These are phyloP conservation scores for Platorchestia sp. DNA, from an alignment of 1,140 invertebrate genomes.

Conservation along the genomic window DNA sequence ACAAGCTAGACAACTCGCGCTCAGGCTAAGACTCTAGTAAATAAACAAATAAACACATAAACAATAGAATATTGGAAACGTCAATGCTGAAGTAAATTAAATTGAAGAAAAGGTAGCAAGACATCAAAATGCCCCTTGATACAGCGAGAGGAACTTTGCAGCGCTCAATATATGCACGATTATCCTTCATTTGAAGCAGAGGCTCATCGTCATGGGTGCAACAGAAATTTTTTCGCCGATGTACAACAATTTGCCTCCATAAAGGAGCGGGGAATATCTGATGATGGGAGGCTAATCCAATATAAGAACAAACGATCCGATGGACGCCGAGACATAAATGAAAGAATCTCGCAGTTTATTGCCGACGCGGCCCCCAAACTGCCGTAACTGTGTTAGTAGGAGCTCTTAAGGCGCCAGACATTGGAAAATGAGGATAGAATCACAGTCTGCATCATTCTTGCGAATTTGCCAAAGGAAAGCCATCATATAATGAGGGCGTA, in stretches of 20 bases:
- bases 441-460: too few species aligned
- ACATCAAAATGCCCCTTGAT: neutral
- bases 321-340: too few species aligned
- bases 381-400: neutral
- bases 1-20: neutral
- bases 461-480: too few species aligned
- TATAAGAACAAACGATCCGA: neutral
- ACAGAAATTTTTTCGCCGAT: neutral
- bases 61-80: neutral
- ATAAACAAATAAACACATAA: neutral
- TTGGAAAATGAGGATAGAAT: neutral
- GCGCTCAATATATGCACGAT: neutral
- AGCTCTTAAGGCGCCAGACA: neutral
- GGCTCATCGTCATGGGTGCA: neutral
- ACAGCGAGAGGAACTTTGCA: neutral
- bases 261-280: neutral
- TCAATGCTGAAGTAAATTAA: neutral
- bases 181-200: neutral
- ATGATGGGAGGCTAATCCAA: neutral
- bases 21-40: neutral
- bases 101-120: neutral
- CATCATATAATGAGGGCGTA: too few species aligned
- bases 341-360: neutral
- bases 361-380: neutral
- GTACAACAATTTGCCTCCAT: neutral